Conservation (phyloP, 2,113 vertebrate species). For the Aythya baeri region DNA sequence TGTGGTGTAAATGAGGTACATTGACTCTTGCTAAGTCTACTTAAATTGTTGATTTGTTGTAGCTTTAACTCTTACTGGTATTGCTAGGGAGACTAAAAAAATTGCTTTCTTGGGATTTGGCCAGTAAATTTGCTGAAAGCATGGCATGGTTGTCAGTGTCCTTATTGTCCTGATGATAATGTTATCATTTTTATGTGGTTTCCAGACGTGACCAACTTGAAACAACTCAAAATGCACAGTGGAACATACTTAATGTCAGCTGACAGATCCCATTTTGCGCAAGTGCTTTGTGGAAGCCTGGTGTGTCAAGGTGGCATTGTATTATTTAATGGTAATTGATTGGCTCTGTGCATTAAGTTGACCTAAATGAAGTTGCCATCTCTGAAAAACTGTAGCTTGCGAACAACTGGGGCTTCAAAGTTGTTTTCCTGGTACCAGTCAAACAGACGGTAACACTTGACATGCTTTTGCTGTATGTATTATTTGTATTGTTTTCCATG, state of each 20-base stretch:
- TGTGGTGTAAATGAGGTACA: not conserved
- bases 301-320: not conserved
- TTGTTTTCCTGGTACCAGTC: not conserved
- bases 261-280: not conserved
- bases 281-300: not conserved
- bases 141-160: not conserved
- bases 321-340: not conserved
- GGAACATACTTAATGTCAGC: not conserved
- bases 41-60: not conserved
- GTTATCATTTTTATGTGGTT: not conserved
- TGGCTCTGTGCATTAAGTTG: not conserved
- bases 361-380: not conserved
- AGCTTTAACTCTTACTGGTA: not conserved
- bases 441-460: not conserved
- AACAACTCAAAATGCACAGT: not conserved
- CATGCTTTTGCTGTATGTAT: not conserved
- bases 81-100: not conserved
- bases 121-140: not conserved
- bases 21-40: not conserved
- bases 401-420: not conserved
- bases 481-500: fast-evolving
- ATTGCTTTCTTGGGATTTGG: not conserved
- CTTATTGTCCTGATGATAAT: not conserved
- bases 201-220: not conserved
- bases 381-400: not conserved